phyloP scores from a whole-genome alignment of 92 coral and sea anemone species.

The Palythoa grandis region DNA sequence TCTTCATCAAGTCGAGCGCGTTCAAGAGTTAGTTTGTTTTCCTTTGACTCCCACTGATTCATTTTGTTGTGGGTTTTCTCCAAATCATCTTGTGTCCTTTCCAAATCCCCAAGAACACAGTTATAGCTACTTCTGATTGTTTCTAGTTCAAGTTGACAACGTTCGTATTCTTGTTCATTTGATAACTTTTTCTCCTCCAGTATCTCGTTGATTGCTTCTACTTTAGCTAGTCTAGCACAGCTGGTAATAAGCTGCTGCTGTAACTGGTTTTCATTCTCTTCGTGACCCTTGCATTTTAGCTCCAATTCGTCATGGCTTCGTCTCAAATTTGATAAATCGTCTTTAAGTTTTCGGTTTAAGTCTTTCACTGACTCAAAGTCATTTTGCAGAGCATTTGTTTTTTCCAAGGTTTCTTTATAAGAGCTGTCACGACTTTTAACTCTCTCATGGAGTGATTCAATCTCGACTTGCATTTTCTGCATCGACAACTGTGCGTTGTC shows the following conservation, averaged over 20 bases:
- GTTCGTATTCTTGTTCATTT: conserved; percentile 14
- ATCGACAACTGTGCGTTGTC: background rate
- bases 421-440: background rate
- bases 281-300: conserved; percentile 7
- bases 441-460: background rate
- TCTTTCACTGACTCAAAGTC: conserved; percentile 3
- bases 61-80: background rate
- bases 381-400: background rate
- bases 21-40: background rate
- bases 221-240: conserved; percentile 16
- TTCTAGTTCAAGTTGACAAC: conserved; percentile 9
- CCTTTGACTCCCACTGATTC: background rate
- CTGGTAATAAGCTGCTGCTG: conserved; percentile 12
- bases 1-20: conserved; percentile 13
- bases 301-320: conserved; percentile 20
- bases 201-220: conserved; percentile 20
- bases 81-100: background rate
- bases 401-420: conserved; percentile 17
- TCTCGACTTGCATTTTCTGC: background rate
- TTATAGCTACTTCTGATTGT: background rate
- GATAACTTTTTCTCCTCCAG: conserved; percentile 19
- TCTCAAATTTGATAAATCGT: conserved; percentile 1
- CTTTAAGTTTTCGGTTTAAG: conserved; percentile 6
- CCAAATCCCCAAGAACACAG: conserved; percentile 8
- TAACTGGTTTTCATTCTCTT: conserved; percentile 1